These are phyloP conservation scores for Cataglyphis hispanica DNA, from an alignment of 1,140 invertebrate species.

Conservation along the genomic window DNA sequence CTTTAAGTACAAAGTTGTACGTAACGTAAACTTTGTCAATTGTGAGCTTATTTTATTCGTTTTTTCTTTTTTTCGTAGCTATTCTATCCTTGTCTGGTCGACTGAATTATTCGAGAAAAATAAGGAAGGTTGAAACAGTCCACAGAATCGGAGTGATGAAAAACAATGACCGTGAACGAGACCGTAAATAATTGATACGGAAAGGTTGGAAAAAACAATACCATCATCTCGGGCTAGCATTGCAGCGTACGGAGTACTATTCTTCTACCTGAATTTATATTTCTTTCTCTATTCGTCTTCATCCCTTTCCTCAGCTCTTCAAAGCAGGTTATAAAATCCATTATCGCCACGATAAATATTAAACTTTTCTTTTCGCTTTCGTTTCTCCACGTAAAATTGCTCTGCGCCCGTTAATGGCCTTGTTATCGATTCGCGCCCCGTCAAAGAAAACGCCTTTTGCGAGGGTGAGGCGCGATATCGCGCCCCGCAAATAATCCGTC, in stretches of 20 bases:
- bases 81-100: constrained; percentile 21
- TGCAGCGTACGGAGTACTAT: constrained; percentile 35
- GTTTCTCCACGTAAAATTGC: constrained; percentile 70
- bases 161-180: constrained; percentile 70
- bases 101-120: constrained; percentile 24
- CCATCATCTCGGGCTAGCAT: constrained; percentile 61
- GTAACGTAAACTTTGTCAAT: neutral
- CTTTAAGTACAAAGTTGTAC: neutral
- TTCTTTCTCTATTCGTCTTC: neutral
- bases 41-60: neutral
- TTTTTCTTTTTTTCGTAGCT: neutral
- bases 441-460: constrained; percentile 64
- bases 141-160: constrained; percentile 18
- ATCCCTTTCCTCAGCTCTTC: neutral
- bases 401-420: constrained; percentile 71
- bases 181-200: constrained; percentile 73
- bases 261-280: neutral
- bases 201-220: constrained; percentile 72
- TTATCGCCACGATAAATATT: constrained; percentile 76
- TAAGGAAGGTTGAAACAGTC: neutral
- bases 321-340: constrained; percentile 76
- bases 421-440: constrained; percentile 70
- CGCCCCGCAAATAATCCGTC: constrained; percentile 28
- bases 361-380: constrained; percentile 73
- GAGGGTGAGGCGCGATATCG: constrained; percentile 54